Evolutionary conservation across 2,888 invertebrate species (phyloP).

Genomic region (Pycnomerus fuliginosus): DNA sequence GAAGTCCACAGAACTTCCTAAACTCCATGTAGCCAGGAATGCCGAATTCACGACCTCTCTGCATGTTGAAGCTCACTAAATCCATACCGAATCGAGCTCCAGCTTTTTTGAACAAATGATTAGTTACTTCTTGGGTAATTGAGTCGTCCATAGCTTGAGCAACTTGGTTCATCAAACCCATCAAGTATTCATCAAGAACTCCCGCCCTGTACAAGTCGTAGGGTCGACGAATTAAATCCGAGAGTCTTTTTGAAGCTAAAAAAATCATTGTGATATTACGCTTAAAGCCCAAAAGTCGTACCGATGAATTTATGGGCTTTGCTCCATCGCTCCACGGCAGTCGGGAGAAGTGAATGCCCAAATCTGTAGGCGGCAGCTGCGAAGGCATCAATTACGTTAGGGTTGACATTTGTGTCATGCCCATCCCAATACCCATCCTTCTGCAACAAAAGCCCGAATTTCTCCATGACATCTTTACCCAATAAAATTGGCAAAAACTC

Average conservation of each 20-base stretch:
- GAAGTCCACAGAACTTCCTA: conserved; percentile 85
- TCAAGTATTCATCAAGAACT: conserved; percentile 86
- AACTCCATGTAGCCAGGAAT: conserved; percentile 92
- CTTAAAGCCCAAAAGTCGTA: no score
- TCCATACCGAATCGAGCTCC: conserved; percentile 79
- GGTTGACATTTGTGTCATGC: conserved; percentile 81
- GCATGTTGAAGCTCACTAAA: conserved; percentile 90
- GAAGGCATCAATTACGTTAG: conserved; percentile 85
- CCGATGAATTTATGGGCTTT: conserved; percentile 93
- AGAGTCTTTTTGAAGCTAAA: conserved; percentile 82
- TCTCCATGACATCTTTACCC: conserved; percentile 89
- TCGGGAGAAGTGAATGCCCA: conserved; percentile 86
- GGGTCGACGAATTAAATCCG: conserved; percentile 84
- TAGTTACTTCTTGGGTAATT: conserved; percentile 86
- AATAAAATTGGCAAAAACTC: conserved; percentile 86
- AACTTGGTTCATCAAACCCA: conserved; percentile 92
- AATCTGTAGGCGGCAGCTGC: conserved; percentile 92
- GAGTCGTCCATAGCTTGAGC: conserved; percentile 95
- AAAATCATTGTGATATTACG: neutral
- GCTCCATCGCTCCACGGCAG: conserved; percentile 90
- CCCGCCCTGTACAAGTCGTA: conserved; percentile 89
- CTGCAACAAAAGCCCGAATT: conserved; percentile 79
- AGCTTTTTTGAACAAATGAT: conserved; percentile 86
- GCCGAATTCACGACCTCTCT: conserved; percentile 88
- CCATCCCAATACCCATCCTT: conserved; percentile 84